Percentiles rank a stretch among this genome's conserved stretches.
Evolutionary conservation across 2,113 vertebrate genomes (phyloP).

Genomic region (Desmodus rotundus): DNA sequence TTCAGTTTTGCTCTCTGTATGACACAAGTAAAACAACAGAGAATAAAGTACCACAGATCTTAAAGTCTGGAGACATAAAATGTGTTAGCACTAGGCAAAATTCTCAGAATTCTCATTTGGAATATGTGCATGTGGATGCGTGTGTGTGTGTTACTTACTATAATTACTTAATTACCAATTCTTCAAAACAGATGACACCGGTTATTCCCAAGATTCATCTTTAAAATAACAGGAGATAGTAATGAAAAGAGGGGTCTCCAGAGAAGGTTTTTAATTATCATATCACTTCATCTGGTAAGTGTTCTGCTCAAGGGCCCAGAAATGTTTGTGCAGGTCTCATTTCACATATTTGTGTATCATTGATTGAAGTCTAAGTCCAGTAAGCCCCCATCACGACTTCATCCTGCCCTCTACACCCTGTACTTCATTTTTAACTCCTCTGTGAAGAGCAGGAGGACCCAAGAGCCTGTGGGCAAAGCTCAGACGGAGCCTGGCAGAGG

Average conservation of each 20-base stretch:
- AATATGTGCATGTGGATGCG: not conserved
- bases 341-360: not conserved
- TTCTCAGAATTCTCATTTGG: not conserved
- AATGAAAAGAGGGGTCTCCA: not conserved
- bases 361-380: not conserved
- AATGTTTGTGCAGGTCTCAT: not conserved
- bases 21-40: not conserved
- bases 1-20: not conserved
- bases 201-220: not conserved
- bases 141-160: not conserved
- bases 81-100: not conserved
- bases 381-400: not conserved
- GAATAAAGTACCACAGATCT: not conserved
- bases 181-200: not conserved
- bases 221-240: not conserved
- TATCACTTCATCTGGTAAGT: not conserved
- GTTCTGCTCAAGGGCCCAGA: not conserved
- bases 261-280: not conserved
- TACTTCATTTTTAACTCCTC: not conserved
- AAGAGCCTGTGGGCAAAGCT: not conserved
- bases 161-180: constrained; percentile 30
- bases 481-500: not conserved
- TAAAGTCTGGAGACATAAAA: not conserved
- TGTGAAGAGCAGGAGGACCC: not conserved
- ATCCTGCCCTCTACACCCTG: not conserved